Evolutionary conservation across 2,113 vertebrate species (phyloP).

Genomic region (Stegastes partitus): DNA sequence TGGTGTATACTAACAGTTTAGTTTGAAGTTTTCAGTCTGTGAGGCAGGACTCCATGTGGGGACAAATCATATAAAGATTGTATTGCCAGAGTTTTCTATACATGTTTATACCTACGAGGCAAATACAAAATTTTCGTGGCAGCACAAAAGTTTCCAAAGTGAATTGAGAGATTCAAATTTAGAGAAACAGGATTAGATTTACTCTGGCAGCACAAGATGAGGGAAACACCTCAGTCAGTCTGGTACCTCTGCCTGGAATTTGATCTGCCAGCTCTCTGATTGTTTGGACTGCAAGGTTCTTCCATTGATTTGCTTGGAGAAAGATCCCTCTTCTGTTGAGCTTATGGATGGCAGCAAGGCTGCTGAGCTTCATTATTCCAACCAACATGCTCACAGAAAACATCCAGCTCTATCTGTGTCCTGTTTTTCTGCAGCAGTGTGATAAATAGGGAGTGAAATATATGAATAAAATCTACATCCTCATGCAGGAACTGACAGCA

Average conservation of each 20-base stretch:
- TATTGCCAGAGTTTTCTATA: neutral
- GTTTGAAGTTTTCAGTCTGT: neutral
- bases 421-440: neutral
- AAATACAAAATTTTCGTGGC: neutral
- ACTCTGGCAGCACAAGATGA: neutral
- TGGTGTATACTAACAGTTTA: neutral
- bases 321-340: conserved; percentile 7
- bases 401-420: neutral
- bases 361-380: neutral
- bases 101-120: neutral
- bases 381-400: conserved; percentile 4
- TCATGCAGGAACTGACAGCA: neutral
- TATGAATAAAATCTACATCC: conserved; percentile 18
- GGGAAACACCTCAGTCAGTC: neutral
- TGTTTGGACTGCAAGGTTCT: conserved; percentile 1
- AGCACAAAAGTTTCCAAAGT: neutral
- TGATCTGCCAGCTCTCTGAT: neutral
- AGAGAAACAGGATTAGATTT: conserved; percentile 2
- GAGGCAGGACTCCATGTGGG: neutral
- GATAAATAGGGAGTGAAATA: conserved; percentile 9
- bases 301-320: conserved; percentile 15
- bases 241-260: neutral
- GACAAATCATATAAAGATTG: neutral
- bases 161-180: neutral
- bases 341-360: neutral